A percentile compares a stretch with the other conserved stretches of the same genome.
These are phyloP conservation scores for Dyspetes luteomarginatus DNA, from an alignment of 2,888 invertebrate genomes.

Conservation along the genomic window DNA sequence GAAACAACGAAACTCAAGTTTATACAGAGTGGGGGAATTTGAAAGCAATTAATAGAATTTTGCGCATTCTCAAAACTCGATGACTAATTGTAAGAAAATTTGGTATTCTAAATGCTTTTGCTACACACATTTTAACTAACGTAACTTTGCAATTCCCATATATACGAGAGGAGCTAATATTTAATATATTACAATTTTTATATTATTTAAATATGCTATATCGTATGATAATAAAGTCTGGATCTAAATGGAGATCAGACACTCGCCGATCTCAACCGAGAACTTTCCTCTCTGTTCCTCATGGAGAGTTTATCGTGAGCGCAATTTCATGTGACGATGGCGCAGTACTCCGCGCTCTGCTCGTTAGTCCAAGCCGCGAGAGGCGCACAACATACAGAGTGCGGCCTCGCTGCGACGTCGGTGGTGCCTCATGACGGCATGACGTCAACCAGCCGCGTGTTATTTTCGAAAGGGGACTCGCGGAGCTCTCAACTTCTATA, in stretches of 20 bases:
- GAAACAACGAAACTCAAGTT: too few species aligned
- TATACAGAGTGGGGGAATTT: too few species aligned
- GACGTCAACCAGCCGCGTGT: conserved; percentile 83
- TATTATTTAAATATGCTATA: neutral
- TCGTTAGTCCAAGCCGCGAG: conserved; percentile 83
- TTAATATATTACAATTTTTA: too few species aligned
- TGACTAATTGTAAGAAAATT: too few species aligned
- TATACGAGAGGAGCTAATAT: too few species aligned
- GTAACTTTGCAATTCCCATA: too few species aligned
- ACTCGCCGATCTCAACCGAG: neutral
- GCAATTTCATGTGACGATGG: neutral
- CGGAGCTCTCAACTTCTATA: conserved; percentile 60
- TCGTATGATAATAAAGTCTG: neutral
- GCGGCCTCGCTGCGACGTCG: conserved; percentile 85
- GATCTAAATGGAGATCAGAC: neutral
- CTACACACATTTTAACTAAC: too few species aligned
- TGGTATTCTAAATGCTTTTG: too few species aligned
- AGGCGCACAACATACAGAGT: conserved; percentile 83
- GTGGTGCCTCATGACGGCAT: conserved; percentile 79
- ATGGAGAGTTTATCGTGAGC: neutral
- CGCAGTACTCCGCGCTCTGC: conserved; percentile 83
- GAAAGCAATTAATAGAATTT: too few species aligned
- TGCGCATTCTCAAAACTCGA: too few species aligned
- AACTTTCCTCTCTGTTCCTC: too few species aligned
- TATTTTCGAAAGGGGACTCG: conserved; percentile 83